Base-by-base conservation (phyloP, 2,888 invertebrate species). In the Strigamia crassipes region DNA sequence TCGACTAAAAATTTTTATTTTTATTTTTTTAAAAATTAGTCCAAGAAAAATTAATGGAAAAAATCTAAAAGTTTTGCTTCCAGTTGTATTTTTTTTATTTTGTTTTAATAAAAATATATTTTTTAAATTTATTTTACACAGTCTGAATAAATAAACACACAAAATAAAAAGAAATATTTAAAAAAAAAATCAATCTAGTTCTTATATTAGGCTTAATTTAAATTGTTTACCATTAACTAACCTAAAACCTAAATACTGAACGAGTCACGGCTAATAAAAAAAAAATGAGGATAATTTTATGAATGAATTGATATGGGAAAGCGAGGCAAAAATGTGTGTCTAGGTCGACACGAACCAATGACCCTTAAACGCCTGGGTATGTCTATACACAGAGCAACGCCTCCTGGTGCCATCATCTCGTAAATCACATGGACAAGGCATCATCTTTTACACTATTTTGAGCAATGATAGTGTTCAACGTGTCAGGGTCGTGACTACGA, bases 271-370 rank as follows among this genome's bases (percentile, higher is more conserved):
- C 9, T 46, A 15, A 13, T 41, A 41, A 46, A 46, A 61, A n/a
- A n/a, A n/a, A 61, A 61, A 61, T 61, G 61, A 61, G 61, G 61
- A 61, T 61, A 61, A 61, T 61, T 61, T 61, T 61, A 61, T 61
- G 61, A 61, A 61, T 61, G 61, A 61, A 61, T 61, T 61, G 61
- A 61, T 61, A 23, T 61, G 61, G 61, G 61, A 61, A 61, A 61
- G 61, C 61, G 61, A 61, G 61, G 61, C 61, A 61, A 61, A 61
- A 61, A 61, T 61, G 61, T 61, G 23, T 61, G 61, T 61, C 61
- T 61, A 61, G 61, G 61, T 61, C 61, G 61, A 23, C 21, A 13
- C 61, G 21, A 61, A 13, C 61, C 61, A 61, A 9, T 61, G 61
- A 61, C 61, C 61, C 61, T 13, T 21, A 61, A 61, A 61, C 61